Evolutionary conservation across 2,888 invertebrate species (phyloP), one percentile per base, ranked within the genome.

Genomic region (Carpatolechia fugitivella): DNA sequence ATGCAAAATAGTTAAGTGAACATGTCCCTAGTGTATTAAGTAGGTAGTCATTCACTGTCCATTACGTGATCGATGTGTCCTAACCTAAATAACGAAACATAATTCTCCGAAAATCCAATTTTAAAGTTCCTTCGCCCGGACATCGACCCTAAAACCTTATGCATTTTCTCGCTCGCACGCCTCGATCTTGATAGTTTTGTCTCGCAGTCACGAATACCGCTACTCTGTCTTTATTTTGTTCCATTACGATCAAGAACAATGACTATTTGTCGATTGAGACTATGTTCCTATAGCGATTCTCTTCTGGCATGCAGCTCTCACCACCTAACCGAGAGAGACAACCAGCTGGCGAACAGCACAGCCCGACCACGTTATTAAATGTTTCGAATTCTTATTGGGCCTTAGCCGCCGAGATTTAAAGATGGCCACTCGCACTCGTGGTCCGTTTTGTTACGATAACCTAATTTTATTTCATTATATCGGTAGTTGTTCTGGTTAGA

Each of bases 161-260:
- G 70, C 65, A 73, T 66, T 61, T 59, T 88, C 87, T 75, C 77
- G 50, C 69, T 88, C 77, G 58, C 73, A 67, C 84, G 58, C 70
- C 57, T 65, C 56, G 56, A 67, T 62, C 64, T 69, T 56, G 54
- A 74, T 83, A 78, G 68, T 72, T 82, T 72, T 63, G 74, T 88
- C 85, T 87, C 89, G 65, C 76, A 82, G 85, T 88, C 89, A 89
- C 89, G 90, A 89, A 85, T 85, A 86, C 88, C 86, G 85, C 88
- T 87, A 86, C 79, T 84, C 85, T 83, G 85, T 82, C 87, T 89
- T 87, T 87, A 88, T 87, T 89, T 87, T 87, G 85, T 85, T 85
- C 87, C 86, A 89, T 87, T 86, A 87, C 83, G 75, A 74, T 78
- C 81, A 88, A 89, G 89, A 90, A 90, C 90, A 90, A 90, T 89